These are phyloP conservation scores for Pyxicephalus adspersus DNA, from an alignment of 2,113 vertebrate species.

Conservation along the genomic window DNA sequence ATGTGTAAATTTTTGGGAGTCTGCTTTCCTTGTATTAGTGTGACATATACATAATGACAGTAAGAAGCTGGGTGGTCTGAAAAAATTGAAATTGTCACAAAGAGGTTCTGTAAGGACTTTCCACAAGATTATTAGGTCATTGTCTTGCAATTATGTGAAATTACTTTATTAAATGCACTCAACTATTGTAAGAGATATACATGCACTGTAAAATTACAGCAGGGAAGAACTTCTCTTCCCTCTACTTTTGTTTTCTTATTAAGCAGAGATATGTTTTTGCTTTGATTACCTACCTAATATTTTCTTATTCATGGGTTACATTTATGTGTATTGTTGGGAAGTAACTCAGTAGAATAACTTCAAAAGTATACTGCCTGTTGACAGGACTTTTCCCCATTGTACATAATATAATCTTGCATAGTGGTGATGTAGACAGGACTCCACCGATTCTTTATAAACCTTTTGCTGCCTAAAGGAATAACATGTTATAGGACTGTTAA, in stretches of 20 bases:
- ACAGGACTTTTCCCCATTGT: not conserved
- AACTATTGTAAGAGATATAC: not conserved
- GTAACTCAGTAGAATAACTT: not conserved
- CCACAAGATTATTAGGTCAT: too few species aligned
- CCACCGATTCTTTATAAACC: too few species aligned
- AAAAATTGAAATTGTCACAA: too few species aligned
- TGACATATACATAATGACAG: too few species aligned
- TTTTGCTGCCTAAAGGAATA: not conserved
- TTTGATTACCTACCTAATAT: not conserved
- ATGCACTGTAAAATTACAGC: not conserved
- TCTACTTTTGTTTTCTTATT: too few species aligned
- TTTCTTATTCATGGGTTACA: not conserved
- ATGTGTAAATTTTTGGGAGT: too few species aligned
- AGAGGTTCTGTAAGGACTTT: too few species aligned
- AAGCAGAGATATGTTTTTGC: not conserved
- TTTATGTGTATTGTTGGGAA: not conserved
- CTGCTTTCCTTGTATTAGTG: too few species aligned
- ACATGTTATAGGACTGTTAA: slow-evolving; percentile 3
- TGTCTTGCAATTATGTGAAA: not conserved
- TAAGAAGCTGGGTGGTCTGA: too few species aligned
- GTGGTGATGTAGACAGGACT: not conserved
- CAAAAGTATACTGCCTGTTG: not conserved
- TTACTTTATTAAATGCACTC: not conserved
- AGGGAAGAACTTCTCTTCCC: not conserved
- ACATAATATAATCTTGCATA: slow-evolving; percentile 14